Base-by-base conservation (phyloP, 1,140 invertebrate genomes). In the Drusus annulatus region DNA sequence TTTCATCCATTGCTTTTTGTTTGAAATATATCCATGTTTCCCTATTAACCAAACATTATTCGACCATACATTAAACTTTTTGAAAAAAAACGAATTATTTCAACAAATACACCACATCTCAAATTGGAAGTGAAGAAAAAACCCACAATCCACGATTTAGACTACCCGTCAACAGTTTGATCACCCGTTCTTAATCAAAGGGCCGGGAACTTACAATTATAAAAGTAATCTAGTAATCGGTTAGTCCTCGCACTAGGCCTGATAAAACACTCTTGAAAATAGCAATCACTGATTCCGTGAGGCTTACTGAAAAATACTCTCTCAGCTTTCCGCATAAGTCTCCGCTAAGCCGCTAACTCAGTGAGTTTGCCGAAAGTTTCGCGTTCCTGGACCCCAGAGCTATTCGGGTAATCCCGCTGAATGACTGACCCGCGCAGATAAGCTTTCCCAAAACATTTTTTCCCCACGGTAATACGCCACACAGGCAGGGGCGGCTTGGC, bases 381-480 rank as follows among this genome's bases (percentile, higher is more conserved):
- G 54, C 81, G 78, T 80, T 74, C 76, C 69, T 60, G 58, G 60
- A 74, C 74, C 58, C 77, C 71, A 78, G 60, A 54, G 75, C 68
- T 63, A 75, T 28, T 17, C 28, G 31, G 51, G 74, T 82, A 82
- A 82, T 82, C 81, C 81, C 50, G 60, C 52, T 51, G 81, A 82
- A 82, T 82, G 81, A 82, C 81, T 82, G 81, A 79, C 81, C 75
- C 78, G 56, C 31, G 78, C 71, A 82, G 81, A 82, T 82, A 82
- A 82, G 73, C 76, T 69, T 45, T 25, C 73, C 73, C 21, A 8
- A 76, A 76, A 76, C 74, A 76, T 76, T 76, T 71, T 71, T 71
- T 71, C 45, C 19, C 36, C 68, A 25, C 17, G 50, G 50, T 45
- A 65, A 65, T 65, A 65, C 45, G 10, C 45, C 56, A 15, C 65